Conservation (phyloP, 2,797 vertebrate species). For the Hafferia zeledoni region DNA sequence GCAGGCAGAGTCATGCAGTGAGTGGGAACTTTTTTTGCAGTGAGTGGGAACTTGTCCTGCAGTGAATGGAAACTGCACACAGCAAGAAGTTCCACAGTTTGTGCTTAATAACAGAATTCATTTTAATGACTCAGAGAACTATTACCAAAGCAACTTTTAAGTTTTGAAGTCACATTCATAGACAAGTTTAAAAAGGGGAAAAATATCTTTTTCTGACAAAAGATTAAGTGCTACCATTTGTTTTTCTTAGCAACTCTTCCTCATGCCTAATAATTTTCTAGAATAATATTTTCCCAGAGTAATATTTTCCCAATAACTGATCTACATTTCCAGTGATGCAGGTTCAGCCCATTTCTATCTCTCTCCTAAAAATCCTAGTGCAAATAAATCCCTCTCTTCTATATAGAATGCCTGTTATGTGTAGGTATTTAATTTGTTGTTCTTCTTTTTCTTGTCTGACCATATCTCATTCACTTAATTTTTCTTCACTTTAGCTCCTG, state of each 20-base stretch:
- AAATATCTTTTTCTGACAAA: background rate
- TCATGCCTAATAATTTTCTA: background rate
- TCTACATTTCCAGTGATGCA: background rate
- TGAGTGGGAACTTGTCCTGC: background rate
- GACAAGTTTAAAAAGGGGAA: background rate
- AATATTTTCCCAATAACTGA: background rate
- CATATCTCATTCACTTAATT: background rate
- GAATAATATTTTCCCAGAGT: background rate
- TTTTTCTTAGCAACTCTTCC: background rate
- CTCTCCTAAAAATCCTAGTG: background rate
- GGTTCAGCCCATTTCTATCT: background rate
- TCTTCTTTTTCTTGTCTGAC: background rate
- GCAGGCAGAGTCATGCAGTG: background rate
- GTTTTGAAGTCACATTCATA: background rate
- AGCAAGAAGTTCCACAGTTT: background rate
- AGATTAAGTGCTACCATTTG: background rate
- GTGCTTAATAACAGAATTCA: background rate
- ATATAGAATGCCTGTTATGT: background rate
- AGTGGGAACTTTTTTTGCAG: background rate
- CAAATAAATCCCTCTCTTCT: background rate
- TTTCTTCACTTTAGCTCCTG: background rate
- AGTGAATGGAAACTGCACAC: background rate
- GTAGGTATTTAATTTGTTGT: background rate
- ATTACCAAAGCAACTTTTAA: background rate
- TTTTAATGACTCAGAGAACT: background rate